Conservation (phyloP, 2,888 invertebrate genomes). For the Liopterus haemorrhoidalis region DNA sequence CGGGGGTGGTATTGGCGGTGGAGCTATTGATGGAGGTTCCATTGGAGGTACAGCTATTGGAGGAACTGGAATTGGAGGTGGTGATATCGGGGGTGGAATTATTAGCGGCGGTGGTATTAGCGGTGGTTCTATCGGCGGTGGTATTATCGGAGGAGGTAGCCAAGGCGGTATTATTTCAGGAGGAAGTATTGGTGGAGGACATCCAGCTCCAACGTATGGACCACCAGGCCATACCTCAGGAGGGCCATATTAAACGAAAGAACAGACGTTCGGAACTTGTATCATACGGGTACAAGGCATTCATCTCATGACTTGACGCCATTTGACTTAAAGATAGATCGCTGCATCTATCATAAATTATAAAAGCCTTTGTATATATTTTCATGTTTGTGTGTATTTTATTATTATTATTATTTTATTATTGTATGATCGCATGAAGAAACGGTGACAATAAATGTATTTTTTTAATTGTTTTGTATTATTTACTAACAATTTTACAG, state of each 20-base stretch:
- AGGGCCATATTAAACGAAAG: conserved; percentile 40
- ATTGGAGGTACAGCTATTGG: conserved; percentile 16
- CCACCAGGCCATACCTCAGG: conserved; percentile 44
- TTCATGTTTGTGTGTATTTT: conserved; percentile 35
- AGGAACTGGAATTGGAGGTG: conserved; percentile 32
- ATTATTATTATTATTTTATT: conserved; percentile 32
- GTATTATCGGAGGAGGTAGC: conserved; percentile 38
- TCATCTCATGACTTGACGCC: conserved; percentile 18
- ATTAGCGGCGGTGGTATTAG: conserved; percentile 32
- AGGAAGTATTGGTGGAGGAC: conserved; percentile 26
- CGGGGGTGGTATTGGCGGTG: conserved; percentile 29
- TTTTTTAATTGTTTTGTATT: conserved; percentile 36
- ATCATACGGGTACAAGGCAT: conserved; percentile 29
- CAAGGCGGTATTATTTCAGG: conserved; percentile 34
- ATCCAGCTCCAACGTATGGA: conserved; percentile 39
- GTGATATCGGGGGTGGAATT: conserved; percentile 40
- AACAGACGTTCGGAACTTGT: conserved; percentile 4
- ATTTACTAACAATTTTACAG: no score
- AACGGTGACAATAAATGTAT: conserved; percentile 45
- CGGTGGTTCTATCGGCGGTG: conserved; percentile 35
- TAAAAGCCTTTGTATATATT: conserved; percentile 36
- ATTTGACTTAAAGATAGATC: conserved; percentile 15
- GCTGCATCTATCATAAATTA: conserved; percentile 13
- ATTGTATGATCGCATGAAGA: conserved; percentile 35
- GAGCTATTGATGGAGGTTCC: conserved; percentile 23